Evolutionary conservation across 2,888 invertebrate species (phyloP).

Genomic region (Tipula lateralis): DNA sequence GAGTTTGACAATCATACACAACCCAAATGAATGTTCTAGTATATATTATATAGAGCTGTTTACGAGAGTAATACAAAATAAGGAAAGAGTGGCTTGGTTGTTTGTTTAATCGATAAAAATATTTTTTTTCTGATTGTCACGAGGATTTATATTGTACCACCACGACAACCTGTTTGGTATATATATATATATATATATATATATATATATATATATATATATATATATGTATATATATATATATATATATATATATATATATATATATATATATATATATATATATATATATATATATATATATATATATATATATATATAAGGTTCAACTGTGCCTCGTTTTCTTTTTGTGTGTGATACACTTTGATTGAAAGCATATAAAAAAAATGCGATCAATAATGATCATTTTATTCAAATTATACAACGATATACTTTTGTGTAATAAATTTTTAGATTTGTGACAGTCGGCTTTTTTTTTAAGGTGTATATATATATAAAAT

Average conservation of each 20-base stretch:
- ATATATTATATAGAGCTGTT: neutral
- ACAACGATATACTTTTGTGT: neutral
- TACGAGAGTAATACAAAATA: neutral
- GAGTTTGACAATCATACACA: conserved; percentile 12
- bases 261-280: no score
- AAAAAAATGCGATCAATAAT: conserved; percentile 21
- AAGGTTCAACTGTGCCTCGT: neutral
- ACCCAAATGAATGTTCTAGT: neutral
- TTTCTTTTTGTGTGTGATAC: neutral
- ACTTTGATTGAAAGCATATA: neutral
- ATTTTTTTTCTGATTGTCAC: neutral
- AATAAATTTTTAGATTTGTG: conserved; percentile 8
- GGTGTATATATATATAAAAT: no score
- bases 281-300: neutral
- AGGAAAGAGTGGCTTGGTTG: neutral
- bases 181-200: neutral
- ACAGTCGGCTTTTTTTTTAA: conserved; percentile 13
- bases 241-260: no score
- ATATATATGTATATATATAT: no score
- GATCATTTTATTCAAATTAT: conserved; percentile 15
- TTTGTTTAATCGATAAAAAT: conserved; percentile 11
- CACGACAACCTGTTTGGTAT: neutral
- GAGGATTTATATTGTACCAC: conserved; percentile 14
- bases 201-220: no score
- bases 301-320: neutral